A percentile compares a stretch with the other conserved stretches of the same genome.
phyloP scores from a whole-genome alignment of 2,888 invertebrate species.

The Leptopilina drosophilae region DNA sequence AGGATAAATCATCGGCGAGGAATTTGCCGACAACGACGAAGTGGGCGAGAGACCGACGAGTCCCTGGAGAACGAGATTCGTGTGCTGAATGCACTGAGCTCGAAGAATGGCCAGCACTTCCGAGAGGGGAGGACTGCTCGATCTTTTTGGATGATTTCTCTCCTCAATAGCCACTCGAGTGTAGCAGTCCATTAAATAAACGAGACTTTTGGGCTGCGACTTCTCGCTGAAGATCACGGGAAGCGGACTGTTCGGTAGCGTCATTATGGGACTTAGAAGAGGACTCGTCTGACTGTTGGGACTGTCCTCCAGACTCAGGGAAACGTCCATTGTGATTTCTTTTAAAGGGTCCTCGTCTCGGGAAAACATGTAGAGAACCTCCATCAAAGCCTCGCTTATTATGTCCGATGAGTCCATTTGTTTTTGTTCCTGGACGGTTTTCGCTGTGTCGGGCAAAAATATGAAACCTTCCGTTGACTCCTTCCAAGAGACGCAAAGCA shows the following conservation, averaged over 20 bases:
- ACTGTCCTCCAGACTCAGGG: constrained; percentile 74
- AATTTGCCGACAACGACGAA: constrained; percentile 71
- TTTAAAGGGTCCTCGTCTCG: constrained; percentile 80
- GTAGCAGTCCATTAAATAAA: constrained; percentile 83
- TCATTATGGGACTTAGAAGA: constrained; percentile 74
- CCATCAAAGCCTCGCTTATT: constrained; percentile 81
- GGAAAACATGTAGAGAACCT: constrained; percentile 81
- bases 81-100: constrained; percentile 81
- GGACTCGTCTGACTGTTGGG: constrained; percentile 77
- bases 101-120: constrained; percentile 80
- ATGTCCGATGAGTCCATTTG: constrained; percentile 66
- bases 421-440: constrained; percentile 59
- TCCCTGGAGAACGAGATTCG: constrained; percentile 81
- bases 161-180: constrained; percentile 86
- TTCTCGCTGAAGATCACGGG: constrained; percentile 74
- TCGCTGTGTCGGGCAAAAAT: constrained; percentile 78
- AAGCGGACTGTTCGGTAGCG: constrained; percentile 74
- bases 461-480: constrained; percentile 76
- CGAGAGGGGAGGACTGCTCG: constrained; percentile 86
- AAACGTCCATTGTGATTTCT: constrained; percentile 76
- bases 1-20: constrained; percentile 84
- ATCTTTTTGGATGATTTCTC: constrained; percentile 86
- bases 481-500: constrained; percentile 86
- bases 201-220: constrained; percentile 71
- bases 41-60: constrained; percentile 68